Base-by-base conservation (phyloP, 2,888 invertebrate species). In the Cotesia congregata region DNA sequence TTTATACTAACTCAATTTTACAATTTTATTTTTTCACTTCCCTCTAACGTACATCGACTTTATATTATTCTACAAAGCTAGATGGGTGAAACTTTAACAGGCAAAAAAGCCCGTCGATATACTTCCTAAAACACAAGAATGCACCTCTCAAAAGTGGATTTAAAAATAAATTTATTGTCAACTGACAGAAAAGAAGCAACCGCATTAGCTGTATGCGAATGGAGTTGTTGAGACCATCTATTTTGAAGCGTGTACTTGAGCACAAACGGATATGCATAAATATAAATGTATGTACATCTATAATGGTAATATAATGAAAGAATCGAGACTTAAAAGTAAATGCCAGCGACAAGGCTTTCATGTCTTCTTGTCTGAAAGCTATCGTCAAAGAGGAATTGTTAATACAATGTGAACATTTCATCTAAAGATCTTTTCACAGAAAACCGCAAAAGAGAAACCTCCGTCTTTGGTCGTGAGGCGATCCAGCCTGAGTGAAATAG, bases 391-490 rank as follows among this genome's bases (percentile, higher is more conserved):
- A 12, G 4, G 50, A 50, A 50, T 50, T 50, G 50, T 50, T 50
- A 50, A 50, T 50, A 50, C 50, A 50, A 50, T 50, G 12, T 50
- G 50, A 50, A 50, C 50, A 50, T 50, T 50, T 50, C 50, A 50
- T 50, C 50, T 50, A 12, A 50, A 50, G 2, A 50, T 50, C 50
- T 50, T 50, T 50, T 50, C 50, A 50, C 50, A 12, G 12, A 50
- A 50, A 50, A 50, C 50, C 50, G 50, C 50, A 50, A 50, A 50
- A 50, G 50, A 50, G 50, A 50, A 50, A 50, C 50, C 50, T 50
- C 50, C 50, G 7, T 12, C 50, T 12, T 50, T 12, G 50, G 12
- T 50, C 12, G 50, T 12, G 50, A 50, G 50, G 50, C 50, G 12
- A 50, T 7, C 12, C 9, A 50, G 30, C 30, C 30, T 3, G 30